Evolutionary conservation across 1,140 invertebrate species (phyloP), one percentile per base, ranked within the genome.

Genomic region (Anoplophora glabripennis): DNA sequence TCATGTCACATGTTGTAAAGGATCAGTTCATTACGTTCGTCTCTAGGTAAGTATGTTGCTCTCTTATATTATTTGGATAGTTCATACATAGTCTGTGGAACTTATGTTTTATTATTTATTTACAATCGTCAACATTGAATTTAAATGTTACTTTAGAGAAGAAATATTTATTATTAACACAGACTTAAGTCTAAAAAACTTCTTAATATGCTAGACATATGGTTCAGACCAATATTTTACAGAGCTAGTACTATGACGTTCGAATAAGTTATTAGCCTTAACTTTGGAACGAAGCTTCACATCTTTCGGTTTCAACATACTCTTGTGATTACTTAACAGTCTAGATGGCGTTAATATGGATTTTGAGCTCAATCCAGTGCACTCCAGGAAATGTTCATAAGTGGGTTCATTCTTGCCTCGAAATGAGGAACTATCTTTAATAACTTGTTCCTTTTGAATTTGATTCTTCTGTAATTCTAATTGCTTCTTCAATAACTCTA

Each of bases 301-400:
- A 70, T 90, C 88, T 74, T 87, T 89, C 51, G 88, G 88, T 66
- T 89, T 90, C 47, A 89, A 69, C 72, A 90, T 86, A 63, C 79
- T 86, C 63, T 87, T 87, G 68, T 90, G 89, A 73, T 89, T 90
- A 65, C 84, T 87, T 56, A 86, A 80, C 36, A 87, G 77, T 61
- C 86, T 80, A 42, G 82, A 84, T 0, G 88, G 87, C 3, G 86
- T 88, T 58, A 90, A 79, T 63, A 91, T 88, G 5, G 87, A 89
- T 73, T 91, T 91, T 59, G 87, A 88, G 76, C 88, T 90, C 38
- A 91, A 80, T 46, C 89, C 89, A 55, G 88, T 90, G 17, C 85
- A 85, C 70, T 91, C 89, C 14, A 91, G 74, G 66, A 91, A 91
- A 68, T 86, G 84, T 73, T 90, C 88, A 59, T 86, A 87, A 28